These are phyloP conservation scores for Pterostichus madidus DNA, from an alignment of 2,888 invertebrate genomes.

Conservation along the genomic window DNA sequence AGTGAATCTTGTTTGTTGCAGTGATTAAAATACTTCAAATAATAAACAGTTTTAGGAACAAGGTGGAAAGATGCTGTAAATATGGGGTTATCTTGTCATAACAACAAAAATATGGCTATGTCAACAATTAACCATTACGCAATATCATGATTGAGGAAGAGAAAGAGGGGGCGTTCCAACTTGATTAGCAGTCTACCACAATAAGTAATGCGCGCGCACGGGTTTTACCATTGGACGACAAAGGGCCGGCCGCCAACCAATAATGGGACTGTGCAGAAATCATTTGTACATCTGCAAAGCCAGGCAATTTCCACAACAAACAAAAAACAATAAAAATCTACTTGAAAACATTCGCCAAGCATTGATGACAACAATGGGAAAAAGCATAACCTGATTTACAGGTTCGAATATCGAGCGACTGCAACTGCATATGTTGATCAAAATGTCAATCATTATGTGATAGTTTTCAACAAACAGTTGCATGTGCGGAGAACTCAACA, in stretches of 20 bases:
- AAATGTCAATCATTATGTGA: constrained; percentile 17
- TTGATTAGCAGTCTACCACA: constrained; percentile 23
- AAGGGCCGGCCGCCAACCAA: constrained; percentile 63
- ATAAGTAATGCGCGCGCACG: constrained; percentile 63
- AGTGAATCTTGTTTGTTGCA: background rate
- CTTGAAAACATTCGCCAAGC: constrained; percentile 6
- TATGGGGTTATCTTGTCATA: constrained; percentile 56
- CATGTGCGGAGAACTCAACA: constrained; percentile 4
- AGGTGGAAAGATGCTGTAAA: constrained; percentile 28
- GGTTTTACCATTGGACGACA: constrained; percentile 37
- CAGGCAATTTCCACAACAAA: constrained; percentile 51
- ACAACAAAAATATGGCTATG: constrained; percentile 66
- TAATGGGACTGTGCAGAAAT: constrained; percentile 61
- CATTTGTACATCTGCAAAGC: constrained; percentile 53
- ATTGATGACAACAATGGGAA: background rate
- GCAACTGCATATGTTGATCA: constrained; percentile 3
- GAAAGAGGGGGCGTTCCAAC: constrained; percentile 55
- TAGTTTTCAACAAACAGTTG: constrained; percentile 22
- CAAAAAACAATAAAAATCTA: constrained; percentile 30
- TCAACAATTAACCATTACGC: constrained; percentile 67
- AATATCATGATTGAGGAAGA: constrained; percentile 61
- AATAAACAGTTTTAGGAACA: constrained; percentile 15
- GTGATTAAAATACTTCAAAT: constrained; percentile 2
- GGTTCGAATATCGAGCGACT: background rate
- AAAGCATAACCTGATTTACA: constrained; percentile 1